These are phyloP conservation scores for Spialia ferax DNA, from an alignment of 2,888 invertebrate species.

Conservation along the genomic window DNA sequence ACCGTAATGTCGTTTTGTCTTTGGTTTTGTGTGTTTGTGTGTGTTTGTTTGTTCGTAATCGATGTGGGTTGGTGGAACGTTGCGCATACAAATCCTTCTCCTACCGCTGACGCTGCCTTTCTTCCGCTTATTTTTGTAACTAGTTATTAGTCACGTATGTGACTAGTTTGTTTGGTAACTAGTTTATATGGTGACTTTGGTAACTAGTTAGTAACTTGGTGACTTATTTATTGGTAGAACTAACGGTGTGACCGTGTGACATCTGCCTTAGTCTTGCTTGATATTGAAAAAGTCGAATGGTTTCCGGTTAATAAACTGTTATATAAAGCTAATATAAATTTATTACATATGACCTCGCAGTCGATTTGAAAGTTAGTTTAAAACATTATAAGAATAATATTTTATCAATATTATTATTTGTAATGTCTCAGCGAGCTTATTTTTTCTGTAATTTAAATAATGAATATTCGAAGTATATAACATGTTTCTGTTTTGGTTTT, in stretches of 20 bases:
- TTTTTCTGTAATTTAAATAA: not conserved
- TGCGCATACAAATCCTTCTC: not conserved
- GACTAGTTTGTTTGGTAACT: constrained; percentile 6
- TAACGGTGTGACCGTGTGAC: not conserved
- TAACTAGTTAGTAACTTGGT: not conserved
- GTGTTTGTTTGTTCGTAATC: constrained; percentile 11
- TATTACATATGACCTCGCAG: too few species aligned
- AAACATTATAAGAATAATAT: not conserved
- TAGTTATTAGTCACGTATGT: not conserved
- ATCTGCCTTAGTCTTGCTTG: not conserved
- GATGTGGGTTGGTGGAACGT: constrained; percentile 42
- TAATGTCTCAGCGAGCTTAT: not conserved
- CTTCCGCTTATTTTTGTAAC: constrained; percentile 25
- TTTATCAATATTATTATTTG: too few species aligned
- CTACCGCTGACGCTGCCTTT: constrained; percentile 27
- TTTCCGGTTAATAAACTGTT: not conserved
- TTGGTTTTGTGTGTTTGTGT: constrained; percentile 55
- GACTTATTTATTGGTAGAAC: not conserved
- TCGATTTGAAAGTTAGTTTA: not conserved
- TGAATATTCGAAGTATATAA: not conserved
- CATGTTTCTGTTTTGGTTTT: too few species aligned
- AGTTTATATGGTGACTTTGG: not conserved
- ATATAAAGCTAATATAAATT: too few species aligned
- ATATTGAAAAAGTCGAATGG: not conserved
- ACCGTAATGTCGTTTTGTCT: constrained; percentile 57